phyloP scores from a whole-genome alignment of 2,888 invertebrate species.

The Erpobdella octoculata region DNA sequence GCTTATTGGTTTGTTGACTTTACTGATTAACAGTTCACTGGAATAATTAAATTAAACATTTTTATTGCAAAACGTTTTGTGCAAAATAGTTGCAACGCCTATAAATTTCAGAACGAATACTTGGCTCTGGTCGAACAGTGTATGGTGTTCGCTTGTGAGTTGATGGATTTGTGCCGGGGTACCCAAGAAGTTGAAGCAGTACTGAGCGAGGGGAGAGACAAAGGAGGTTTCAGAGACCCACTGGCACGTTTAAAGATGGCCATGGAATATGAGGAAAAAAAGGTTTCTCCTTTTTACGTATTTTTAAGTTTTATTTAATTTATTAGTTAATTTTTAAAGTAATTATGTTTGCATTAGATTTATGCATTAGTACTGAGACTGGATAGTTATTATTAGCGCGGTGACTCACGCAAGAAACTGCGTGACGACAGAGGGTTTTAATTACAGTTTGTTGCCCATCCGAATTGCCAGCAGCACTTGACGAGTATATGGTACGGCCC shows the following conservation, averaged over 20 bases:
- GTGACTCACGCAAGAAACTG: too few relatives aligned
- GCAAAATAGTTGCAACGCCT: too few relatives aligned
- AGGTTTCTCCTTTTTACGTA: too few relatives aligned
- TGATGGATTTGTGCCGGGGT: conserved; percentile 58
- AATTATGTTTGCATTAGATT: too few relatives aligned
- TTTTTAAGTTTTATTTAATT: too few relatives aligned
- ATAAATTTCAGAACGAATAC: conserved; percentile 57
- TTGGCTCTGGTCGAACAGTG: conserved; percentile 56
- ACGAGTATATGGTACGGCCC: conserved; percentile 64
- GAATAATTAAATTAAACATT: too few relatives aligned
- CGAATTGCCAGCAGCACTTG: conserved; percentile 65
- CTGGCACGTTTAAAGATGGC: conserved; percentile 65
- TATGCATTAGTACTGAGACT: too few relatives aligned
- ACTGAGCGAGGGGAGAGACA: conserved; percentile 59
- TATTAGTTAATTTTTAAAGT: too few relatives aligned
- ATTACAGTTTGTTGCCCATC: conserved; percentile 63
- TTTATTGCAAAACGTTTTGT: too few relatives aligned
- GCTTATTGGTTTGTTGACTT: background rate
- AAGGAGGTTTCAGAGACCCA: conserved; percentile 53
- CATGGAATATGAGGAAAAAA: conserved; percentile 64
- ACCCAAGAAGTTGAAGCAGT: conserved; percentile 65
- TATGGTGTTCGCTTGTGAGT: conserved; percentile 53
- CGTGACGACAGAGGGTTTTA: too few relatives aligned
- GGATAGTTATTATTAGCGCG: too few relatives aligned
- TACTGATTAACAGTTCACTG: background rate